These are phyloP conservation scores for Pao palembangensis DNA, from an alignment of 2,113 vertebrate species.

Conservation along the genomic window DNA sequence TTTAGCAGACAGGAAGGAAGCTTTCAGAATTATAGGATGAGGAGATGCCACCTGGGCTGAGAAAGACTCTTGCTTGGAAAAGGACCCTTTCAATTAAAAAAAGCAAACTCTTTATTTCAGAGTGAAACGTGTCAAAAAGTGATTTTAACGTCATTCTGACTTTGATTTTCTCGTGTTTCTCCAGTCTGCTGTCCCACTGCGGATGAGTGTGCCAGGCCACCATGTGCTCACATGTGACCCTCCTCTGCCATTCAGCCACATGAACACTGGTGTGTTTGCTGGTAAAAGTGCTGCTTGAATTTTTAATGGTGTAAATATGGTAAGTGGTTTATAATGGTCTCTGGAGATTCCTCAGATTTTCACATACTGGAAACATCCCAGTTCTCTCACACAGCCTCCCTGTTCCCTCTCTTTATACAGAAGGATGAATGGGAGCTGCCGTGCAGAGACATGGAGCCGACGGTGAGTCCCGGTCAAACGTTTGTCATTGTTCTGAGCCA, in stretches of 20 bases:
- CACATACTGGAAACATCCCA: conserved; percentile 23
- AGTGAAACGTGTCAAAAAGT: background rate
- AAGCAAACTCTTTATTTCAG: conserved; percentile 20
- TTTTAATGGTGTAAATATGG: conserved; percentile 67
- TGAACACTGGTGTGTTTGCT: conserved; percentile 35
- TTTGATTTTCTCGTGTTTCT: background rate
- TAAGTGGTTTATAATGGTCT: conserved; percentile 65
- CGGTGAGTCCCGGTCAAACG: background rate
- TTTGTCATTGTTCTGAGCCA: background rate
- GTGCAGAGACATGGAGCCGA: too few species aligned
- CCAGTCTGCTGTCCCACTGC: conserved; percentile 9
- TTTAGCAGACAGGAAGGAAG: conserved; percentile 74
- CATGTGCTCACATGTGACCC: conserved; percentile 41
- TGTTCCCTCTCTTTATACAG: conserved; percentile 9
- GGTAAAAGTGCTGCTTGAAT: conserved; percentile 58
- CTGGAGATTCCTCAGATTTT: conserved; percentile 39
- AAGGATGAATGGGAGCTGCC: background rate
- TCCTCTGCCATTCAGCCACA: conserved; percentile 37
- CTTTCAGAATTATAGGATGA: conserved; percentile 64
- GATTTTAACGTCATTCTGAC: background rate
- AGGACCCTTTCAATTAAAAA: conserved; percentile 22
- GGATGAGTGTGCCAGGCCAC: conserved; percentile 11
- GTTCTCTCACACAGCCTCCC: conserved; percentile 18
- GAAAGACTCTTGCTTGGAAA: background rate
- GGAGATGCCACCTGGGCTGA: conserved; percentile 7